Percentiles rank a stretch among this genome's conserved stretches.
These are phyloP conservation scores for Leuciscus waleckii DNA, from an alignment of 2,797 vertebrate species.

Conservation along the genomic window DNA sequence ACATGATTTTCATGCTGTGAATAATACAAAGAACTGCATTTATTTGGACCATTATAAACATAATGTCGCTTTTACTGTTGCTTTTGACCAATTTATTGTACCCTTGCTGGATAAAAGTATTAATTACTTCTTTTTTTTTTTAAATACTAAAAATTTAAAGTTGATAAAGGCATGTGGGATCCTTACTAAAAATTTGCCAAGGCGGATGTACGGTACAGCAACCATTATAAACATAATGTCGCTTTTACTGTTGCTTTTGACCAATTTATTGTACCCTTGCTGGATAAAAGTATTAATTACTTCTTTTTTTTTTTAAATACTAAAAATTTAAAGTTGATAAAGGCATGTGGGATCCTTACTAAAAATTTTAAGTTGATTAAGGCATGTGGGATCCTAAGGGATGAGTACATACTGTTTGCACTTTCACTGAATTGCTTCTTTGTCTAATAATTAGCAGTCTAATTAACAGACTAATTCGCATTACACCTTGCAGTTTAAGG, in stretches of 20 bases:
- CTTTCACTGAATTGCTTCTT: neutral
- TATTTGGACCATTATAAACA: neutral
- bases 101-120: neutral
- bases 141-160: neutral
- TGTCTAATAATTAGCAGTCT: neutral
- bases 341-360: no score
- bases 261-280: neutral
- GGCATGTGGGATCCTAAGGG: neutral
- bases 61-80: neutral
- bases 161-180: constrained; percentile 1
- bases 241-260: neutral
- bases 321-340: neutral
- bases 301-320: neutral
- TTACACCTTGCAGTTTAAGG: neutral
- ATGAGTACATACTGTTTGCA: neutral
- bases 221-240: neutral
- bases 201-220: no score
- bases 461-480: constrained; percentile 1
- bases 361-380: no score
- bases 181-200: no score
- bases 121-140: neutral
- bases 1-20: neutral
- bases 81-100: neutral
- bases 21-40: neutral
- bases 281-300: neutral